Evolutionary conservation across 2,888 invertebrate species (phyloP).

Genomic region (Eupithecia subfuscata): DNA sequence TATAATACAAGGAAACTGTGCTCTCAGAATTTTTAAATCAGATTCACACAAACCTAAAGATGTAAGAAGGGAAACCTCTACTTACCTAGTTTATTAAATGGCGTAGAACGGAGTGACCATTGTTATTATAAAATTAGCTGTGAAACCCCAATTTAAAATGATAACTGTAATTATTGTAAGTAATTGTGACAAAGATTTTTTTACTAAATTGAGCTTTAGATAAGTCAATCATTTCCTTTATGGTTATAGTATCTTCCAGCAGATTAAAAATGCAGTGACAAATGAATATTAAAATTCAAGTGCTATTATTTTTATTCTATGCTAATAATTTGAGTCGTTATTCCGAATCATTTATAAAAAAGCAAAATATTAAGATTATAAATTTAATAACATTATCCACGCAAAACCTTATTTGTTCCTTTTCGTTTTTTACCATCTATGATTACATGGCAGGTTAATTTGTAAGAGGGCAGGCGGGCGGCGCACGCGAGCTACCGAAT

Average conservation of each 20-base stretch:
- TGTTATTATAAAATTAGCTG: conserved; percentile 46
- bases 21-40: background rate
- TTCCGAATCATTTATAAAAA: background rate
- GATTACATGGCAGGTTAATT: background rate
- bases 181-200: background rate
- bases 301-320: background rate
- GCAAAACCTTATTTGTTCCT: background rate
- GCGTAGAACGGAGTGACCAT: background rate
- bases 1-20: background rate
- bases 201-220: background rate
- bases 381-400: background rate
- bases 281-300: background rate
- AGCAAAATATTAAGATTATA: background rate
- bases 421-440: background rate
- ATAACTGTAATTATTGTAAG: conserved; percentile 14
- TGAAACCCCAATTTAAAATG: conserved; percentile 56
- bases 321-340: background rate
- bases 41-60: background rate
- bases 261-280: background rate
- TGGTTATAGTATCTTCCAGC: background rate
- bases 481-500: background rate
- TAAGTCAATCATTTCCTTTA: background rate
- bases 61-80: background rate
- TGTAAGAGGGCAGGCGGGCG: background rate
- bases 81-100: background rate